Evolutionary conservation across 2,113 vertebrate species (phyloP).

Genomic region (Bufo gargarizans): DNA sequence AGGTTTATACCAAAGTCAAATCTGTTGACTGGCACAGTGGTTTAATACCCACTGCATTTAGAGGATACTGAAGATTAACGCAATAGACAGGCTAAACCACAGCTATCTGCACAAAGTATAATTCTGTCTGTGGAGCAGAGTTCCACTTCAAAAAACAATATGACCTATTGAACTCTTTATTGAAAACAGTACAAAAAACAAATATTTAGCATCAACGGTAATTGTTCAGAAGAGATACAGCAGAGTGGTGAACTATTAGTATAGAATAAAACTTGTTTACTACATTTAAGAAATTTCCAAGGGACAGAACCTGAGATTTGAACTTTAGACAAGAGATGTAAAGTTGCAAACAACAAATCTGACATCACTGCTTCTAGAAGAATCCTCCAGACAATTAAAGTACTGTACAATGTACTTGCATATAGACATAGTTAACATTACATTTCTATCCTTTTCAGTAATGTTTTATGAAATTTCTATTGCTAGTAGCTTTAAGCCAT

Average conservation of each 20-base stretch:
- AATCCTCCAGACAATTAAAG: not conserved
- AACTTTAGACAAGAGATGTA: not conserved
- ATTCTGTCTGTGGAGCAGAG: too few relatives aligned
- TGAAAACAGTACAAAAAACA: not conserved
- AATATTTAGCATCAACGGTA: not conserved
- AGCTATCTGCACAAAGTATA: not conserved
- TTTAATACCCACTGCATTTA: too few relatives aligned
- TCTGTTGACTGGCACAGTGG: too few relatives aligned
- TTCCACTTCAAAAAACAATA: not conserved
- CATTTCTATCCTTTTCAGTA: not conserved
- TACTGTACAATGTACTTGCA: not conserved
- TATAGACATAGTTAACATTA: not conserved
- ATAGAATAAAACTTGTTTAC: not conserved
- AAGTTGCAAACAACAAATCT: not conserved
- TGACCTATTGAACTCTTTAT: conserved; percentile 3
- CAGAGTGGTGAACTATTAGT: not conserved
- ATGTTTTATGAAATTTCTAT: not conserved
- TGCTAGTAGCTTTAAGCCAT: too few relatives aligned
- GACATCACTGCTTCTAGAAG: not conserved
- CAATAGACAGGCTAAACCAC: not conserved
- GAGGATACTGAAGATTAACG: not conserved
- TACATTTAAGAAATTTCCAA: not conserved
- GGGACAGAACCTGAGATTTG: not conserved
- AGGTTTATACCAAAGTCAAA: too few relatives aligned
- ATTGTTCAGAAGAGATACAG: not conserved